A percentile compares a stretch with the other conserved stretches of the same genome.
Conservation (phyloP, 2,113 vertebrate genomes). For the Steatornis caripensis region DNA sequence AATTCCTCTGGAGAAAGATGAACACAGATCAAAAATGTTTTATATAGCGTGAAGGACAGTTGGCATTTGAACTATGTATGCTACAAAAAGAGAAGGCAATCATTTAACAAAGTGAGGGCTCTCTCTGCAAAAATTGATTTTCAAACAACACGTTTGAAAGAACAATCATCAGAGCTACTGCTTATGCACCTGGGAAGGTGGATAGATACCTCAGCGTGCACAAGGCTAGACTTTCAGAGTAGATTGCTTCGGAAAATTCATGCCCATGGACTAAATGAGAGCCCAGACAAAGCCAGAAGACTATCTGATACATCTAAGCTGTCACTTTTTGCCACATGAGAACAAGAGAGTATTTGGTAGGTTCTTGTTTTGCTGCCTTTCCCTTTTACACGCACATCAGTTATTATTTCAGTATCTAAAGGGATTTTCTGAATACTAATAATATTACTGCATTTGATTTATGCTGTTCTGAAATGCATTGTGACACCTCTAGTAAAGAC, state of each 20-base stretch:
- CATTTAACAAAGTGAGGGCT: background rate
- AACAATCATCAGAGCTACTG: background rate
- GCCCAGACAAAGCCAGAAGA: background rate
- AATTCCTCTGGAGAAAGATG: background rate
- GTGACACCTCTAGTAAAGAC: background rate
- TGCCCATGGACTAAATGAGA: background rate
- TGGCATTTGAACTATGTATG: background rate
- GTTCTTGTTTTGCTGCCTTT: background rate
- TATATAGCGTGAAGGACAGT: background rate
- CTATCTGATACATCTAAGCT: background rate
- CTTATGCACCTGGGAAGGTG: background rate
- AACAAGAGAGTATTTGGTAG: background rate
- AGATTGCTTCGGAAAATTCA: background rate
- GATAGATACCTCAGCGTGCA: background rate
- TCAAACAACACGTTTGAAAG: rapidly evolving
- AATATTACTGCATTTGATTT: background rate
- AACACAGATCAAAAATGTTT: background rate
- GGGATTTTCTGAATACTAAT: background rate
- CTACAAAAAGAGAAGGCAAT: background rate
- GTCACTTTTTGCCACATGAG: background rate
- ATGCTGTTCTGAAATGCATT: background rate
- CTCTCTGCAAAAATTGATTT: background rate
- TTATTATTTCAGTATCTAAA: background rate
- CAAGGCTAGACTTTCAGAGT: background rate
- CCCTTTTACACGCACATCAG: background rate